These are phyloP conservation scores for Harpagifer antarcticus DNA, from an alignment of 2,797 vertebrate species.

Conservation along the genomic window DNA sequence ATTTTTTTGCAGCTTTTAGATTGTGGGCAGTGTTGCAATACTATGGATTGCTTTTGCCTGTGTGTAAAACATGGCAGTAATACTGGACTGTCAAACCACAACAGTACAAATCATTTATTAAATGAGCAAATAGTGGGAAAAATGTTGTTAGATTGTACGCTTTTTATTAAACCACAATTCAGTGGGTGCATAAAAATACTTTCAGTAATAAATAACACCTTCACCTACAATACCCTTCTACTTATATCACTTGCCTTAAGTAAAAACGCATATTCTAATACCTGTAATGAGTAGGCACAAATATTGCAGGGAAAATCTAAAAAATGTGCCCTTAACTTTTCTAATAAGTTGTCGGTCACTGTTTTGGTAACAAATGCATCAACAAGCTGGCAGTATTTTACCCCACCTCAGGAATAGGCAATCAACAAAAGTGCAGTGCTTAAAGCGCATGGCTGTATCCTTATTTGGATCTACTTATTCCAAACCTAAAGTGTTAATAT, in stretches of 20 bases:
- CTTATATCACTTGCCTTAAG: neutral
- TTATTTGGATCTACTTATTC: constrained; percentile 34
- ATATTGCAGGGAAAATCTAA: constrained; percentile 11
- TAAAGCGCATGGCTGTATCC: constrained; percentile 69
- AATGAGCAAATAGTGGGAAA: constrained; percentile 6
- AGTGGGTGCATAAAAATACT: neutral
- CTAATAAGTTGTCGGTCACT: constrained; percentile 40
- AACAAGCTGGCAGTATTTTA: constrained; percentile 65
- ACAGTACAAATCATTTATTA: constrained; percentile 29
- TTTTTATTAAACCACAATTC: constrained; percentile 9
- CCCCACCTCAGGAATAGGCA: constrained; percentile 45
- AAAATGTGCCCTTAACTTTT: constrained; percentile 41
- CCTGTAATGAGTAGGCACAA: neutral
- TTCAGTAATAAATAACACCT: neutral
- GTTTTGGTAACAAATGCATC: constrained; percentile 43
- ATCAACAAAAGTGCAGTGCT: constrained; percentile 64
- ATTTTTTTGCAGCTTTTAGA: constrained; percentile 2
- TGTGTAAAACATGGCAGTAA: neutral
- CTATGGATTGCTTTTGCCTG: neutral
- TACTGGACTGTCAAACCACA: constrained; percentile 23
- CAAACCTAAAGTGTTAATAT: constrained; percentile 5
- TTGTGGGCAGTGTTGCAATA: neutral
- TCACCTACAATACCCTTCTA: neutral
- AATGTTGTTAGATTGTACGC: neutral
- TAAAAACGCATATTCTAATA: constrained; percentile 1